Evolutionary conservation across 2,113 vertebrate genomes (phyloP), one percentile per base, ranked within the genome.

Genomic region (Miniopterus natalensis): DNA sequence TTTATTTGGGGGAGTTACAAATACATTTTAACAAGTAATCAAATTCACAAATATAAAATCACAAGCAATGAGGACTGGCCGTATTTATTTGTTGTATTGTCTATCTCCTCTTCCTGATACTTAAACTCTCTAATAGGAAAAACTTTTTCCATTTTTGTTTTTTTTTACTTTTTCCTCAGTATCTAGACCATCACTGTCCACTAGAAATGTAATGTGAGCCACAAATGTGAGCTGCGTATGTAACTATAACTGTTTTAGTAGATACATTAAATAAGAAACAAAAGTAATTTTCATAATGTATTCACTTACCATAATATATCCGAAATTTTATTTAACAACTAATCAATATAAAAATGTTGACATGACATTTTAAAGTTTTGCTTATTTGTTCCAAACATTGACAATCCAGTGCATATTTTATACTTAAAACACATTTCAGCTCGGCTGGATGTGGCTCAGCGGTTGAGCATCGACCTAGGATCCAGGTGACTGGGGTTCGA

Each of bases 231-330:
- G 21, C 29, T 84, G 36, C 2, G 9, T 40, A 21, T 17, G 5
- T 66, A 79, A 51, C 23, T 89, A 89, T 68, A 40, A 29, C 59
- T n/a, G 29, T 73, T 42, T 90, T 27, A 84, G 15, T 71, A 73
- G 74, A 31, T 12, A 75, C 6, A 17, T 53, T 36, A 27, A 8
- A 78, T 80, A 40, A 11, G 25, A 61, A 75, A 51, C 17, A 47
- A 63, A 88, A 71, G 42, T 91, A 71, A 87, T 57, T 57, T 94
- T 79, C 8, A 88, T 65, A 84, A 42, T 29, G 7, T 77, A 57
- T 63, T 66, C 45, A 77, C 68, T 84, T 78, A 71, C 15, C 40
- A 49, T 71, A 70, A 49, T 49, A 78, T 59, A 70, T 77, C 45
- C 31, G 29, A 87, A 87, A 86, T 70, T 65, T 21, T 55, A 86